Conservation (phyloP, 2,797 vertebrate species). For the Lepilemur ruficaudatus region DNA sequence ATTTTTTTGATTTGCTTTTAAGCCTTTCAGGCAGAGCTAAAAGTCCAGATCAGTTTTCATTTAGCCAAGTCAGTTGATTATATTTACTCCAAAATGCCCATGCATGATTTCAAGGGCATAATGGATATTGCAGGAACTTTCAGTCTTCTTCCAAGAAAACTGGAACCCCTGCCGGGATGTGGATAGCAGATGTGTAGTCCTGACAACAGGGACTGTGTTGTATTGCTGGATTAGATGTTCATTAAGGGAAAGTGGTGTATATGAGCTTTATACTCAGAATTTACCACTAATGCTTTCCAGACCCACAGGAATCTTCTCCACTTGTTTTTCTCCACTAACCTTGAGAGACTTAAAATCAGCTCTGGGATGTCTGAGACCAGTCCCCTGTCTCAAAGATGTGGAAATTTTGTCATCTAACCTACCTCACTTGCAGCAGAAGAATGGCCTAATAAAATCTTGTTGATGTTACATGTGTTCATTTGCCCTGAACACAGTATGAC, state of each 20-base stretch:
- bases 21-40: background rate
- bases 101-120: conserved; percentile 33
- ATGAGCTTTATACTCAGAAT: conserved; percentile 9
- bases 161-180: background rate
- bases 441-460: background rate
- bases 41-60: background rate
- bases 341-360: background rate
- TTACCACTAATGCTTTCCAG: conserved; percentile 63
- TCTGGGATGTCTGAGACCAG: background rate
- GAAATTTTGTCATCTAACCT: background rate
- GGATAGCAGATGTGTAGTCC: conserved; percentile 48
- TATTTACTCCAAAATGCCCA: background rate
- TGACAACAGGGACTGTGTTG: background rate
- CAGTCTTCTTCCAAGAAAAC: conserved; percentile 18
- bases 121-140: conserved; percentile 35
- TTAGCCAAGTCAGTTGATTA: background rate
- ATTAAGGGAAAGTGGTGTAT: conserved; percentile 40
- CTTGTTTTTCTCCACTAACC: background rate
- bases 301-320: background rate
- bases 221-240: conserved; percentile 57
- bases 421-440: background rate
- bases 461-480: background rate
- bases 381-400: background rate
- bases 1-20: background rate
- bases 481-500: background rate